A percentile compares a stretch with the other conserved stretches of the same genome.
These are phyloP conservation scores for Danio kyathit DNA, from an alignment of 2,797 vertebrate species.

Conservation along the genomic window DNA sequence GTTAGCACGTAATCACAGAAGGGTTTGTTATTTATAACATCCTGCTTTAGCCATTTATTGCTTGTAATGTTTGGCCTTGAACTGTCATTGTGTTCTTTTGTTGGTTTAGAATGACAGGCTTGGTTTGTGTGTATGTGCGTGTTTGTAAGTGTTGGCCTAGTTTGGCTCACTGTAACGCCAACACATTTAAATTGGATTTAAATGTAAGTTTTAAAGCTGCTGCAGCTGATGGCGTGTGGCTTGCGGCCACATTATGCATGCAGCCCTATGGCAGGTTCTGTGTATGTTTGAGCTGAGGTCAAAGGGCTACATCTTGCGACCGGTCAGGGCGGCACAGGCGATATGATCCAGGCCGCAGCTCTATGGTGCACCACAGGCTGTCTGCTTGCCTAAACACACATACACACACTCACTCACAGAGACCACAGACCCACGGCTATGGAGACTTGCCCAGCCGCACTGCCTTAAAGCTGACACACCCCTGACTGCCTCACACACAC, in stretches of 20 bases:
- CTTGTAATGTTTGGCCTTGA: constrained; percentile 30
- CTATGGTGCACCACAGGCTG: constrained; percentile 41
- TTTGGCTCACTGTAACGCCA: constrained; percentile 13
- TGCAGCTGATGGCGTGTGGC: constrained; percentile 30
- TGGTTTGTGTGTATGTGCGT: constrained; percentile 19
- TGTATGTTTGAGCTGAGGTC: constrained; percentile 30
- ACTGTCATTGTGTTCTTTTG: constrained; percentile 13
- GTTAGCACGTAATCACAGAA: constrained; percentile 3
- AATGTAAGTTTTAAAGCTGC: constrained; percentile 29
- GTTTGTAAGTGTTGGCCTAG: constrained; percentile 22
- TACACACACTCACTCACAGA: constrained; percentile 29
- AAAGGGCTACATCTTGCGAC: not conserved
- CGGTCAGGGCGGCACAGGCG: constrained; percentile 9
- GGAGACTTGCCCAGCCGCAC: not conserved
- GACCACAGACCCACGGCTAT: constrained; percentile 42
- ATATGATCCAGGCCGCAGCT: constrained; percentile 33
- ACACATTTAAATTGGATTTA: constrained; percentile 23
- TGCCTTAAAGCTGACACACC: constrained; percentile 40
- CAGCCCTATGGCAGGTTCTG: constrained; percentile 18
- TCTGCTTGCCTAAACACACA: constrained; percentile 48
- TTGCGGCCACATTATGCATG: constrained; percentile 14
- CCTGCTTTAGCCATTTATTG: constrained; percentile 5
- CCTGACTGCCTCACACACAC: constrained; percentile 27
- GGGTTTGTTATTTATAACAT: constrained; percentile 20
- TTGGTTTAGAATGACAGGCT: not conserved